These are phyloP conservation scores for Diaphora mendica DNA, from an alignment of 2,888 invertebrate species.

Conservation along the genomic window DNA sequence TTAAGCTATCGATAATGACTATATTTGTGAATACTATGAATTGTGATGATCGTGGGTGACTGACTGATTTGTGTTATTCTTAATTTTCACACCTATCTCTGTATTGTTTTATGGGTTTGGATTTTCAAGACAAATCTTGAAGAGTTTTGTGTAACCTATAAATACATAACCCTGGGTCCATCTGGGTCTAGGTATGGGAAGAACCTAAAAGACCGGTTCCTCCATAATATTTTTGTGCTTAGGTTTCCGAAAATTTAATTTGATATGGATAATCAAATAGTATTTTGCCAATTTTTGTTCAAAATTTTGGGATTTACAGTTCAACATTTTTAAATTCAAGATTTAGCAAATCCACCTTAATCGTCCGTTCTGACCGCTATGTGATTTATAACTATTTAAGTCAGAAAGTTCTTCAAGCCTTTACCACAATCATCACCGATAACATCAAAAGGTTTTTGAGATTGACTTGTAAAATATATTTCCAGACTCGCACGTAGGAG, in stretches of 20 bases:
- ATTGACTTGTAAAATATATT: background rate
- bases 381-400: background rate
- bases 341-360: too few relatives aligned
- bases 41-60: background rate
- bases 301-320: too few relatives aligned
- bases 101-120: background rate
- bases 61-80: background rate
- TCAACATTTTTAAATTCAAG: too few relatives aligned
- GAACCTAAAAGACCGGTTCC: too few relatives aligned
- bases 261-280: too few relatives aligned
- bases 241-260: too few relatives aligned
- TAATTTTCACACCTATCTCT: background rate
- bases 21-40: background rate
- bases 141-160: background rate
- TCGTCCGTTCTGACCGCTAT: background rate
- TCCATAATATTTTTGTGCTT: too few relatives aligned
- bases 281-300: too few relatives aligned
- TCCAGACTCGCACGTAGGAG: background rate
- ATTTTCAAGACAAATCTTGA: background rate
- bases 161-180: too few relatives aligned
- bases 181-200: too few relatives aligned
- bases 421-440: background rate
- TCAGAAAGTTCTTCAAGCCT: background rate
- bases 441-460: background rate
- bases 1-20: conserved; percentile 4